These are phyloP conservation scores for Salmo trutta DNA, from an alignment of 2,797 vertebrate species.

Conservation along the genomic window DNA sequence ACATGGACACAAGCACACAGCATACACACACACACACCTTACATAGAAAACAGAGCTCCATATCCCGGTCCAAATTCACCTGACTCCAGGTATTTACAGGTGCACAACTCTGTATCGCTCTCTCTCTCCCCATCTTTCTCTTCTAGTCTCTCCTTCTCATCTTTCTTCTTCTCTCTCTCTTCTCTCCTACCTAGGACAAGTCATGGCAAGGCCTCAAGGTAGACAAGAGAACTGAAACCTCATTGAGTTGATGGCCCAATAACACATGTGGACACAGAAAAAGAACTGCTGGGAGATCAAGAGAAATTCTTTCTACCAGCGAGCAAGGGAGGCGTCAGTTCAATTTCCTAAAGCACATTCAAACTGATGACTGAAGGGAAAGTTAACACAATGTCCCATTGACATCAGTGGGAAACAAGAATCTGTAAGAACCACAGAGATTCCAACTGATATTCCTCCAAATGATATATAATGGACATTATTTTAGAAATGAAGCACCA, in stretches of 20 bases:
- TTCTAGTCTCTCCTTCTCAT: too few species aligned
- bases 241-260: slow-evolving; percentile 16
- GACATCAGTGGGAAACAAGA: slow-evolving; percentile 1
- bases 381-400: slow-evolving; percentile 17
- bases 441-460: too few species aligned
- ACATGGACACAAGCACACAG: background rate
- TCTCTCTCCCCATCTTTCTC: background rate
- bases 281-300: slow-evolving; percentile 14
- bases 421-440: background rate
- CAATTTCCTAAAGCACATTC: slow-evolving; percentile 18
- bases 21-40: background rate
- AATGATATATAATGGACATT: background rate
- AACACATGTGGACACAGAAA: slow-evolving; percentile 6
- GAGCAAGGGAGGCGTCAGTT: slow-evolving; percentile 21
- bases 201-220: background rate
- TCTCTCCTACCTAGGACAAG: background rate
- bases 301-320: slow-evolving; percentile 31
- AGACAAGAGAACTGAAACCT: slow-evolving; percentile 2
- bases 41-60: slow-evolving; percentile 25
- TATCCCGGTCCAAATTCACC: background rate
- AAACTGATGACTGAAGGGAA: slow-evolving; percentile 9
- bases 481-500: background rate
- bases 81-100: background rate
- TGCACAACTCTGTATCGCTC: background rate
- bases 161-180: too few species aligned